Conservation (phyloP, 1,140 invertebrate genomes). For the Chrysopa pallens region DNA sequence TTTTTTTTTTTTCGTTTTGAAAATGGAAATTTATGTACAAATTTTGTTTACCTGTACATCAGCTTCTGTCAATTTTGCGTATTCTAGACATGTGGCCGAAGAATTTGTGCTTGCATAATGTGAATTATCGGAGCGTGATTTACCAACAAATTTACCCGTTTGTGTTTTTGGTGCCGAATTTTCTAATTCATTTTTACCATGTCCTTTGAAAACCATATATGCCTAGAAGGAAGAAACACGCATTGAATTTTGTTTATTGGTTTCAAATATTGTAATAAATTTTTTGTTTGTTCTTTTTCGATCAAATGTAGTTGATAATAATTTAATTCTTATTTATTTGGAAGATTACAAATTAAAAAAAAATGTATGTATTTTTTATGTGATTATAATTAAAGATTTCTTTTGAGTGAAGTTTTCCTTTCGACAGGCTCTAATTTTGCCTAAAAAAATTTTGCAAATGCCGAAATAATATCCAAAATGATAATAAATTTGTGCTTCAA, state of each 20-base stretch:
- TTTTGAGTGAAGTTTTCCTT: background rate
- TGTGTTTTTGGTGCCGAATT: constrained; percentile 33
- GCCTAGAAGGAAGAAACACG: constrained; percentile 25
- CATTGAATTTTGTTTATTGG: no score
- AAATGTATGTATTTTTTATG: no score
- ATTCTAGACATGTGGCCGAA: constrained; percentile 28
- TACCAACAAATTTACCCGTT: constrained; percentile 48
- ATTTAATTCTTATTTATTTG: no score
- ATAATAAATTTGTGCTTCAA: no score
- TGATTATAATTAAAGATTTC: no score
- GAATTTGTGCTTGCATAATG: constrained; percentile 36
- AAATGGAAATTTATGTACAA: constrained; percentile 14
- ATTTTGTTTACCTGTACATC: constrained; percentile 39
- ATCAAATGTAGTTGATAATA: constrained; percentile 1
- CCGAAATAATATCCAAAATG: no score
- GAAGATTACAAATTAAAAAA: no score
- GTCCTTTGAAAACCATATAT: constrained; percentile 52
- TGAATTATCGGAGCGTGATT: constrained; percentile 33
- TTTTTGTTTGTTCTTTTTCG: background rate
- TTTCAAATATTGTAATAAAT: no score
- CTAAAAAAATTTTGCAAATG: no score
- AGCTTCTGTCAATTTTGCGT: constrained; percentile 40
- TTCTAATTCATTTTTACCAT: constrained; percentile 40
- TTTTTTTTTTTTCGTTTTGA: no score
- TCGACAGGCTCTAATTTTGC: no score